Conservation (phyloP, 2,113 vertebrate species). For the Limnothrissa miodon region DNA sequence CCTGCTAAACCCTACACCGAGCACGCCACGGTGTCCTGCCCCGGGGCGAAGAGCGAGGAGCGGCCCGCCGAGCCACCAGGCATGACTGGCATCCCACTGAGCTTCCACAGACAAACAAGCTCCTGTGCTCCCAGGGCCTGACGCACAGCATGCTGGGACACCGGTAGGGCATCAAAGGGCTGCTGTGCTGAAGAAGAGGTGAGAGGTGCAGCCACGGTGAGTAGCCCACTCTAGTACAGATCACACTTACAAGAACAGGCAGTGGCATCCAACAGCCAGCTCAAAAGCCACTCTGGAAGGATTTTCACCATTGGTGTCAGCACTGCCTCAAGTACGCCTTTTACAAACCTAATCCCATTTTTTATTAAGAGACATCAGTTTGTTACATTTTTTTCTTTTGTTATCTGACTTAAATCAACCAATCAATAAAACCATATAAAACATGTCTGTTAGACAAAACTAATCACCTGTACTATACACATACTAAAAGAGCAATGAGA, state of each 20-base stretch:
- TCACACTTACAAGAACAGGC: background rate
- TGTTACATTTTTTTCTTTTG: no score
- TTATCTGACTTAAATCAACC: no score
- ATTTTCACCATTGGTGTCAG: background rate
- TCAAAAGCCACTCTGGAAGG: background rate
- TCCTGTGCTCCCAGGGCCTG: background rate
- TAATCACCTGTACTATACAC: no score
- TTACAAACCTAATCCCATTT: no score
- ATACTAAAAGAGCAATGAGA: no score
- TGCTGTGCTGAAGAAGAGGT: background rate
- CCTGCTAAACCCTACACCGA: background rate
- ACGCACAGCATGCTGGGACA: background rate
- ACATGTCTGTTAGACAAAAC: no score
- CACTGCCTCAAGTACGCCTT: no score
- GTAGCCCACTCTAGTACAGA: background rate
- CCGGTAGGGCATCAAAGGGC: background rate
- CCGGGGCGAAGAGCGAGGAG: background rate
- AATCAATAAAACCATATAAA: no score
- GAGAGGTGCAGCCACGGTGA: background rate
- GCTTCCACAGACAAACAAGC: background rate
- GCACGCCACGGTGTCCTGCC: background rate
- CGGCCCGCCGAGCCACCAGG: background rate
- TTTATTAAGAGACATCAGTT: no score
- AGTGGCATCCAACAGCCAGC: background rate
- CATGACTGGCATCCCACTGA: background rate